These are phyloP conservation scores for Coturnix japonica DNA, from an alignment of 2,113 vertebrate species.

Conservation along the genomic window DNA sequence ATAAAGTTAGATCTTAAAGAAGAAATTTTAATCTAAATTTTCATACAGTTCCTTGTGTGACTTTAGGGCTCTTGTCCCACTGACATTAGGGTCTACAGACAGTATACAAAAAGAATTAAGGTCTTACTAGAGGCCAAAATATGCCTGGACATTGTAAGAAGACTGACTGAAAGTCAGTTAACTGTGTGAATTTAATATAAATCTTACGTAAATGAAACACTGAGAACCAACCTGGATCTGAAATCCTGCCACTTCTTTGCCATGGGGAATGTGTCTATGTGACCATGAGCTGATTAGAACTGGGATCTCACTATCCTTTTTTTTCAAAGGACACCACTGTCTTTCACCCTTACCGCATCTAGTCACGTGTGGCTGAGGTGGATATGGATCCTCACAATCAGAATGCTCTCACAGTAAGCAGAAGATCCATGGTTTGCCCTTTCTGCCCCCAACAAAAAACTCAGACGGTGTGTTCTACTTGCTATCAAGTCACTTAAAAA, in stretches of 20 bases:
- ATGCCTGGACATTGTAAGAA: neutral
- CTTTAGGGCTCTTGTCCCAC: neutral
- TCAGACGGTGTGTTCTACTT: neutral
- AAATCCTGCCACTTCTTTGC: neutral
- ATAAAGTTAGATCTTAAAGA: neutral
- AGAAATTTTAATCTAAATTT: neutral
- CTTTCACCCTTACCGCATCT: neutral
- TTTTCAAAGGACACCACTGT: neutral
- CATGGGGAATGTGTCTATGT: neutral
- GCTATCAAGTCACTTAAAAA: neutral
- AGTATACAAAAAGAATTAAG: neutral
- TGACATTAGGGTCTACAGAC: neutral
- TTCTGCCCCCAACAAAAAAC: neutral
- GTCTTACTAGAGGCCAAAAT: neutral
- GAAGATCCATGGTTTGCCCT: neutral
- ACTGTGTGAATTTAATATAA: neutral
- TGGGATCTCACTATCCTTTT: neutral
- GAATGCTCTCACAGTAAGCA: neutral
- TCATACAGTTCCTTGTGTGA: neutral
- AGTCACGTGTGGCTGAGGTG: neutral
- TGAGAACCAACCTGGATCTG: neutral
- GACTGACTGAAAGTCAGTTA: neutral
- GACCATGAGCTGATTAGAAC: neutral
- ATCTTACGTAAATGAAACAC: neutral
- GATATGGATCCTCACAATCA: neutral